Evolutionary conservation across 2,797 vertebrate genomes (phyloP), one percentile per base, ranked within the genome.

Genomic region (Chaetophractus vellerosus): DNA sequence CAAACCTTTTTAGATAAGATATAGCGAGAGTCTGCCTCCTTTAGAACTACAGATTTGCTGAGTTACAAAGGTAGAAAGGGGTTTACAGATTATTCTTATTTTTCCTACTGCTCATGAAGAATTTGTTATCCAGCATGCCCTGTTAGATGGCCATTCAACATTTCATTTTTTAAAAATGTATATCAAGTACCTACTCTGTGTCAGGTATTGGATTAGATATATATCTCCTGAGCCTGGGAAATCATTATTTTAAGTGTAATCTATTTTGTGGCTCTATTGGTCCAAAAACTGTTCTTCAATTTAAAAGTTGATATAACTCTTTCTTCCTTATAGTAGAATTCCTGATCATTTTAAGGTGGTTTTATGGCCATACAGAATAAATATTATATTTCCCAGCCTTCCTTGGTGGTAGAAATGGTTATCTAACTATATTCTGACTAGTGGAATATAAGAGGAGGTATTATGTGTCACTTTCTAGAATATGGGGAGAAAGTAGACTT

Each of bases 1-100:
- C 85, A 78, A 88, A 90, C 3, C 12, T 64, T 81, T 82, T 95
- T 75, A 64, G 61, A 85, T 59, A 82, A 78, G 72, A 75, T 88
- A 57, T 16, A 95, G 81, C 82, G 38, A 28, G 0, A 48, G 6
- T 59, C 84, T 92, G 14, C 21, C 3, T 61, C 36, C 24, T 89
- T 52, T 63, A 36, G 21, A 71, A 82, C 76, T 75, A 86, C 31
- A 90, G 11, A 36, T 78, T 93, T 15, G 12, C 71, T 45, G 41
- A 74, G 45, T 45, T 95, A 59, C 19, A 78, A 18, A 82, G 9
- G 66, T 76, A 72, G 64, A n/a, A 92, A n/a, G 6, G 6, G 75
- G 9, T 72, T 36, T 52, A 74, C 19, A 83, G 28, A 45, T 81
- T 38, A 68, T 75, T 85, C 24, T 63, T 87, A 74, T 28, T 71